These are phyloP conservation scores for Zonotrichia albicollis DNA, from an alignment of 2,797 vertebrate species.

Conservation along the genomic window DNA sequence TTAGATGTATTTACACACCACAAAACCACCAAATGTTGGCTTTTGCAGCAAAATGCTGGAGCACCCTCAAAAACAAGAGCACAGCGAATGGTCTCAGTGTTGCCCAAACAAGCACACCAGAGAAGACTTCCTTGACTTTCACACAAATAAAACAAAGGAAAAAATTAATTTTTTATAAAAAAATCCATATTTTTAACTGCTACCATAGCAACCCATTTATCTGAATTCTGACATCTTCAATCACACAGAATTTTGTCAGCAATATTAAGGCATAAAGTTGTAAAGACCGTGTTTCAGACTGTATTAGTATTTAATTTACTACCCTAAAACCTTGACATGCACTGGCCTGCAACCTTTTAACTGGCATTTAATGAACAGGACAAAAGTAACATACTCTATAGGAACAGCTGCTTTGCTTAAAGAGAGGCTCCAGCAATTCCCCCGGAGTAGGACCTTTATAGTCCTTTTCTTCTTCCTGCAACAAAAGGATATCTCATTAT, in stretches of 20 bases:
- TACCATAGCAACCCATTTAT: neutral
- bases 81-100: neutral
- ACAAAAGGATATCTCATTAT: neutral
- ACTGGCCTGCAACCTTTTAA: neutral
- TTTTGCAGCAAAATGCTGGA: neutral
- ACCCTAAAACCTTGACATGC: neutral
- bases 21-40: neutral
- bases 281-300: neutral
- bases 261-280: neutral
- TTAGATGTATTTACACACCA: neutral
- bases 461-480: conserved; percentile 86
- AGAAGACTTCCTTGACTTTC: neutral
- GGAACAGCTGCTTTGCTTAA: conserved; percentile 98
- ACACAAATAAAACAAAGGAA: neutral
- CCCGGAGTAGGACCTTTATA: conserved; percentile 86
- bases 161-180: neutral
- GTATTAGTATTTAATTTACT: neutral
- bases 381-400: conserved; percentile 85
- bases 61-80: neutral
- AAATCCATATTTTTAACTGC: neutral
- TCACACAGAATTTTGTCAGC: neutral
- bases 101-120: neutral
- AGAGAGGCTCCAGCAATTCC: conserved; percentile 89
- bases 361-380: neutral
- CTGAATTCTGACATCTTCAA: neutral